Base-by-base conservation (phyloP, 2,113 vertebrate genomes). In the Tenebrosternarchus preto region DNA sequence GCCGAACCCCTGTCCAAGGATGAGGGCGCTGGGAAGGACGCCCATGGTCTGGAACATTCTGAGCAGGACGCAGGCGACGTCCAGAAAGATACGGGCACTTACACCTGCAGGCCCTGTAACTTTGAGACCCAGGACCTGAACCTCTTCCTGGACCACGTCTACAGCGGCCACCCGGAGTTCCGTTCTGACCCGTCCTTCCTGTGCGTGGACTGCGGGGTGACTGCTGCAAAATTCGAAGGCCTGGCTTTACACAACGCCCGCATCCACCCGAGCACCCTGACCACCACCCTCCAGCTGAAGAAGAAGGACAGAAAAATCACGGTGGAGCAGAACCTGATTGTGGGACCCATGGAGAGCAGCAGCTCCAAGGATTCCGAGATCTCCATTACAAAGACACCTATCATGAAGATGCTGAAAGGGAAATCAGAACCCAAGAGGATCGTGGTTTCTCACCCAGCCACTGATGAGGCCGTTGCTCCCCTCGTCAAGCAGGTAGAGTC, bases 401-500 rank as follows among this genome's bases (percentile, higher is more conserved):
- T 99, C 86, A 98, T 99, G 96, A 98, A 95, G 90, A 96, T 96
- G 93, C 94, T 98, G 86, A 99, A 96, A 89, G 94, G 94, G 76
- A 98, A 96, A 91, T 90, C 94, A 0, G 98, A 99, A 88, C 87
- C 94, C 59, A 98, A 99, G 90, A 95, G 97, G 87, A 97, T 98
- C 50, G 89, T 92, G 4, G 91, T 94, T 77, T 91, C 93, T 31
- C 95, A 98, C 77, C 86, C 87, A 0, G 85, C 24, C 4, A 69
- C 94, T 2, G 95, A 96, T 19, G 96, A 98, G 75, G 89, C 85
- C 77, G 4, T 76, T 0, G n/a, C 85, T 4, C 72, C 81, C 12
- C 36, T 81, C 19, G 71, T 87, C 77, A 79, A 89, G 89, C 88
- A 88, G 33, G 55, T 78, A 0, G 92, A 92, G 61, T 90, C 84